A percentile compares a stretch with the other conserved stretches of the same genome.
Evolutionary conservation across 35 echinoderm and acorn worm species (phyloP).

Genomic region (Heliocidaris tuberculata): DNA sequence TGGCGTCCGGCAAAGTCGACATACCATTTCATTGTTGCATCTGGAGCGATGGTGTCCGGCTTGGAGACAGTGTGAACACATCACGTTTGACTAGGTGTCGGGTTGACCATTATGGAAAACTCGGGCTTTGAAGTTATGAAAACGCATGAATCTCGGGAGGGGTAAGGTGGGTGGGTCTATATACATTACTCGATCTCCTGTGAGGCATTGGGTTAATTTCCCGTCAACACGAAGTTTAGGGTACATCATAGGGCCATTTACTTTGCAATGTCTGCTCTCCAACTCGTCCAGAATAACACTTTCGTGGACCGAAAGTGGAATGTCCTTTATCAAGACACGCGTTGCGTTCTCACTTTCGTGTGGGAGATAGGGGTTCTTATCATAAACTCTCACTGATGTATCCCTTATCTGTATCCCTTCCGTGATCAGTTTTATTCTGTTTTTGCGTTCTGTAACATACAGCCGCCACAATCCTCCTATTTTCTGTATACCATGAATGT

Average conservation of each 20-base stretch:
- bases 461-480: background rate
- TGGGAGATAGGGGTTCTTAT: constrained; percentile 19
- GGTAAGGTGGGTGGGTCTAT: background rate
- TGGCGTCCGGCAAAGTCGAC: too few relatives aligned
- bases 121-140: background rate
- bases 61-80: too few relatives aligned
- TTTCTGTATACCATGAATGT: constrained; percentile 1
- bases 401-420: background rate
- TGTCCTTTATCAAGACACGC: background rate
- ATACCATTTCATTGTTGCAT: too few relatives aligned
- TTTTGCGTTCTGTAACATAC: background rate
- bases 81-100: background rate
- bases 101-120: too few relatives aligned
- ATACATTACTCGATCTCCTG: background rate
- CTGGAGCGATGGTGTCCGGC: too few relatives aligned
- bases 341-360: background rate
- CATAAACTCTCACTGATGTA: background rate
- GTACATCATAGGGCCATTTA: background rate
- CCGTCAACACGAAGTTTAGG: background rate
- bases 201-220: background rate
- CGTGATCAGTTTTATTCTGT: constrained; percentile 8
- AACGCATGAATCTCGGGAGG: constrained; percentile 18
- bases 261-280: background rate
- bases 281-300: background rate
- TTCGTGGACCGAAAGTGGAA: background rate